These are phyloP conservation scores for Rhynchonycteris naso DNA, from an alignment of 2,797 vertebrate species.

Conservation along the genomic window DNA sequence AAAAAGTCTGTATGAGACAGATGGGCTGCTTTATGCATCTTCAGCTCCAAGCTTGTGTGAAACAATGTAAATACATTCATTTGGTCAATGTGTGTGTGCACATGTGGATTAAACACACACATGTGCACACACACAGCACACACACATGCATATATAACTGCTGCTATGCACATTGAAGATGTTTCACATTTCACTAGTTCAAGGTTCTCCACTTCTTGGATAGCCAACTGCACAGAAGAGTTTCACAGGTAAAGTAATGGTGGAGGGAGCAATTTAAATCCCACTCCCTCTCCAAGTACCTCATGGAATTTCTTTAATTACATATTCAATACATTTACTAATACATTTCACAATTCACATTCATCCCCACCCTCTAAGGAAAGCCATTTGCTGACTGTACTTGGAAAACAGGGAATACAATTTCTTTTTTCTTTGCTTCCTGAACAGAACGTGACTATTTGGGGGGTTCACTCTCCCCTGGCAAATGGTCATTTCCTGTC, in stretches of 20 bases:
- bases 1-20: neutral
- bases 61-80: neutral
- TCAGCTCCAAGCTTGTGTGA: neutral
- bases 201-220: neutral
- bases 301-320: constrained; percentile 37
- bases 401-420: constrained; percentile 38
- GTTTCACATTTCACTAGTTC: constrained; percentile 2
- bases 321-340: constrained; percentile 45
- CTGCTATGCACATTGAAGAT: neutral
- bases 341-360: constrained; percentile 31
- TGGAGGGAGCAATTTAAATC: neutral
- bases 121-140: neutral
- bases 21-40: neutral
- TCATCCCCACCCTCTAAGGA: neutral
- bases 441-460: constrained; percentile 57
- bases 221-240: neutral
- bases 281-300: neutral
- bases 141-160: neutral
- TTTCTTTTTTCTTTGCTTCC: constrained; percentile 48
- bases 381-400: neutral
- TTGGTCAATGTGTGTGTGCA: too few species aligned
- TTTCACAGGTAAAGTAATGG: neutral
- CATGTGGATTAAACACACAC: neutral
- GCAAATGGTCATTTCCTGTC: constrained; percentile 75
- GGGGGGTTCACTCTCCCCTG: constrained; percentile 25